phyloP scores from a whole-genome alignment of 2,797 vertebrate species.

The Tenualosa thibaudeaui region DNA sequence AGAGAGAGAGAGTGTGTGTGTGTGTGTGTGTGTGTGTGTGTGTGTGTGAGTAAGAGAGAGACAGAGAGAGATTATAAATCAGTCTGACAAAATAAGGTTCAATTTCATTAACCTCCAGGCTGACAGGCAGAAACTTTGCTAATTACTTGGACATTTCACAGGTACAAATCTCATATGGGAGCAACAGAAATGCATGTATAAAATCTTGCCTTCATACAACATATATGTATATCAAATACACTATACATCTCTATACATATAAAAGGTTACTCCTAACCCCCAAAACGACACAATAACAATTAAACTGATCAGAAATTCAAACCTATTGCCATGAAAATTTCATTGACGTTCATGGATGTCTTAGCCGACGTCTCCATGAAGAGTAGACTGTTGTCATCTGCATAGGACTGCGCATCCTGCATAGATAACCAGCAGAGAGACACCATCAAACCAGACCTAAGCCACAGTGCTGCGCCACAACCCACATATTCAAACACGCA shows the following conservation, averaged over 20 bases:
- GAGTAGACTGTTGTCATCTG: slow-evolving; percentile 98
- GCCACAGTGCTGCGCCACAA: not conserved
- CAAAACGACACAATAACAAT: not conserved
- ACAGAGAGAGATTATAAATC: not conserved
- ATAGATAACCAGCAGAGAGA: slow-evolving; percentile 44
- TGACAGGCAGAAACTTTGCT: not conserved
- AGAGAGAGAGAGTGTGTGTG: not conserved
- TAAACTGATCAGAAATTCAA: slow-evolving; percentile 55
- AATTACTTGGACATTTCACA: not conserved
- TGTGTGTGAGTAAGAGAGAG: not conserved
- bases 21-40: not conserved
- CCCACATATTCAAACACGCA: not conserved
- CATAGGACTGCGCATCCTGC: slow-evolving; percentile 96
- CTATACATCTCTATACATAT: too few species aligned
- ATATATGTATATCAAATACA: too few species aligned
- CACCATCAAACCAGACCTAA: not conserved
- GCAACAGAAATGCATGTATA: not conserved
- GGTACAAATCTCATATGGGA: not conserved
- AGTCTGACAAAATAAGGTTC: not conserved
- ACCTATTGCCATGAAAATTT: slow-evolving; percentile 99
- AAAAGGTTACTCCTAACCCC: not conserved
- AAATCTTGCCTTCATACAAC: not conserved
- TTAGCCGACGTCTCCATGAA: slow-evolving; percentile 99
- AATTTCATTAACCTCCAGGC: too few species aligned
- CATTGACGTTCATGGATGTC: slow-evolving; percentile 99